A percentile compares a stretch with the other conserved stretches of the same genome.
These are phyloP conservation scores for Salvelinus alpinus DNA, from an alignment of 2,113 vertebrate species.

Conservation along the genomic window DNA sequence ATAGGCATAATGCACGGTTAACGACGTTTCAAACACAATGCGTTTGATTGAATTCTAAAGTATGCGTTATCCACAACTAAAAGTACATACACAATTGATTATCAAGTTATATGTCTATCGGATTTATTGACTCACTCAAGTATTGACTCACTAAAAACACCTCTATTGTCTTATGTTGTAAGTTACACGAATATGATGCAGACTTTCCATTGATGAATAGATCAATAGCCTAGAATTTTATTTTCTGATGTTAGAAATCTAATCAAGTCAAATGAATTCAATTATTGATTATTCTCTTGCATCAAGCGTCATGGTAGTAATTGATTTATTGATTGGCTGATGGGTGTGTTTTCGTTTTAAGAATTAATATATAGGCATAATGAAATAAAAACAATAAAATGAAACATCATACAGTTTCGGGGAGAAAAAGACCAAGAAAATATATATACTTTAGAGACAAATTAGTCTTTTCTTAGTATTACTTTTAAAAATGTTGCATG, in stretches of 20 bases:
- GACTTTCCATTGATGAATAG: constrained; percentile 2
- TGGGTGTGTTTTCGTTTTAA: constrained; percentile 14
- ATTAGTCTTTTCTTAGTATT: background rate
- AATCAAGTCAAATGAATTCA: constrained; percentile 50
- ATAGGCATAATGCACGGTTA: too few relatives aligned
- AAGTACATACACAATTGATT: too few relatives aligned
- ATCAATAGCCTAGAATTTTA: constrained; percentile 16
- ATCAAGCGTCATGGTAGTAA: constrained; percentile 49
- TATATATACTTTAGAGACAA: background rate
- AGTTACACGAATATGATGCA: background rate
- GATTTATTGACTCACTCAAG: too few relatives aligned
- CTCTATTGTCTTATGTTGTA: background rate
- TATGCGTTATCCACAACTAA: too few relatives aligned
- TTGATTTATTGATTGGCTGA: constrained; percentile 65
- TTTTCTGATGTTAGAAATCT: constrained; percentile 11
- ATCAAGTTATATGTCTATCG: too few relatives aligned
- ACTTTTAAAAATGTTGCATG: background rate
- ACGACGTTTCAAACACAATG: too few relatives aligned
- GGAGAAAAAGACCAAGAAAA: constrained; percentile 5
- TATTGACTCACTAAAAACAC: too few relatives aligned
- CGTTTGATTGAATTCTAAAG: too few relatives aligned
- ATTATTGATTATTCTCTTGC: constrained; percentile 62
- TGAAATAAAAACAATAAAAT: constrained; percentile 25
- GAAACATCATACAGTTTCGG: constrained; percentile 9
- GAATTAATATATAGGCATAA: constrained; percentile 3